A percentile compares a stretch with the other conserved stretches of the same genome.
Evolutionary conservation across 2,113 vertebrate species (phyloP).

Genomic region (Orycteropus afer): DNA sequence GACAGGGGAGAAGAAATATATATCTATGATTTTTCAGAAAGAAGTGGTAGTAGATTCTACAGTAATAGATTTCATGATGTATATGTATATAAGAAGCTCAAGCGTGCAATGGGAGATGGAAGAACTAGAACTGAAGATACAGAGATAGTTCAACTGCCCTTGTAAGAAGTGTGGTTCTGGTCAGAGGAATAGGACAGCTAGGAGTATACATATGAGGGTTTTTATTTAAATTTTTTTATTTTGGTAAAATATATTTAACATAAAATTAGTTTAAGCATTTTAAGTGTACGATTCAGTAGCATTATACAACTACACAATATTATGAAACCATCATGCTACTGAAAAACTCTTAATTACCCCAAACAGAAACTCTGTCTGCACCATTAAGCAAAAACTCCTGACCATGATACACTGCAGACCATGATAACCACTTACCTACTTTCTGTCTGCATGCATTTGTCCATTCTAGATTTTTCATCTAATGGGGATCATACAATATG

Average conservation of each 20-base stretch:
- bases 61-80: background rate
- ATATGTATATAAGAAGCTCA: too few species aligned
- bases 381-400: background rate
- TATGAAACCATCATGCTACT: background rate
- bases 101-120: background rate
- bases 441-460: background rate
- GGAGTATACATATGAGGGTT: background rate
- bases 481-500: background rate
- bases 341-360: background rate
- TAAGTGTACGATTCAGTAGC: background rate
- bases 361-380: background rate
- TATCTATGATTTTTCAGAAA: background rate
- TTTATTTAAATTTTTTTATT: background rate
- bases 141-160: background rate
- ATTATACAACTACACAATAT: background rate
- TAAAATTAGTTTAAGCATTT: background rate
- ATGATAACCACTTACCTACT: background rate
- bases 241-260: background rate
- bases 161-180: background rate
- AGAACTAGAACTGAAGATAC: background rate
- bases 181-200: background rate
- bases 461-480: background rate
- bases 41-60: background rate
- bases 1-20: background rate
- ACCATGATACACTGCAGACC: background rate